Evolutionary conservation across 2,888 invertebrate genomes (phyloP), one percentile per base, ranked within the genome.

Genomic region (Phortica magna): DNA sequence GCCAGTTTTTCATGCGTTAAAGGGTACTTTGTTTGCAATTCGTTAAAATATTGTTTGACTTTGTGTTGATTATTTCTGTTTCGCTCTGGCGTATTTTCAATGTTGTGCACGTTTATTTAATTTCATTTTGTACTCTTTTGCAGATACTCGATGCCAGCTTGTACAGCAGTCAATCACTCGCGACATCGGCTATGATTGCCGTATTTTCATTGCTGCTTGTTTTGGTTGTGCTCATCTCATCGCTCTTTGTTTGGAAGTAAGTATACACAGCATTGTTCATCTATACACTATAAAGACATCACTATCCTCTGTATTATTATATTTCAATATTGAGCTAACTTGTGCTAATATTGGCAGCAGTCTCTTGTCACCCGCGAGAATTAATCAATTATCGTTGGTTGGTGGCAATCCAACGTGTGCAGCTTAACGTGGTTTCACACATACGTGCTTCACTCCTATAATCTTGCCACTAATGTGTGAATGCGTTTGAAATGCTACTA

Each of bases 91-190:
- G 31, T 31, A 31, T 31, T 31, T 31, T 31, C 31, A 64, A 31
- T 64, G 10, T 68, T 68, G 17, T 17, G 43, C 68, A 17, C 22
- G 31, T 43, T 68, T 61, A 43, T 9, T 17, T 68, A 43, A 48
- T 61, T 61, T 43, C 9, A 41, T 61, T 73, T 61, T n/a, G 1
- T 73, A 22, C 31, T 76, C 42, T 87, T 83, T 95, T 95, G 9
- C 96, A 96, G 96, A 95, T 96, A 93, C 95, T 96, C 93, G 96
- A 96, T 93, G 96, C 96, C 83, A 96, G 96, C 93, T 96, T 96
- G 92, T 95, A 96, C 92, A 96, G 95, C 92, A 96, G 96, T 90
- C 96, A 96, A 84, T 95, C 96, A 82, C 93, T 96, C 86, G 96
- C 96, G 93, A 96, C 96, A 83, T 95, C 96, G 84, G 96, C 96